These are phyloP conservation scores for Agrenia bidenticulata DNA, from an alignment of 2,888 invertebrate genomes.

Conservation along the genomic window DNA sequence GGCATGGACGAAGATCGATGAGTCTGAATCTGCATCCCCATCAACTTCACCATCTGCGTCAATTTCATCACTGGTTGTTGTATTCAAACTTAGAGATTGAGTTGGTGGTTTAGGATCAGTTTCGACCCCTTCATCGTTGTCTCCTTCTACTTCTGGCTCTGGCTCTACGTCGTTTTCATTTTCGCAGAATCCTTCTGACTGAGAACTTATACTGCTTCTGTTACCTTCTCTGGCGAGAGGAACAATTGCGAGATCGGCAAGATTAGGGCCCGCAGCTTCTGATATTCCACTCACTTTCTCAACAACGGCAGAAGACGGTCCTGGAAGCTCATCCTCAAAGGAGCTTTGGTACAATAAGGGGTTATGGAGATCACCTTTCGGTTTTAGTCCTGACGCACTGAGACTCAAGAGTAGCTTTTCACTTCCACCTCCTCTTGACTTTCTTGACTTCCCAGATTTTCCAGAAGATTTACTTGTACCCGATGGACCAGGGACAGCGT, in stretches of 20 bases:
- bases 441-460: constrained; percentile 38
- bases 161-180: constrained; percentile 62
- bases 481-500: constrained; percentile 22
- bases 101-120: constrained; percentile 54
- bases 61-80: constrained; percentile 47
- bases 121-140: constrained; percentile 54
- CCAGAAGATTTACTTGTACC: constrained; percentile 27
- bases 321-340: constrained; percentile 47
- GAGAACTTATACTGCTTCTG: constrained; percentile 78
- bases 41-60: constrained; percentile 47
- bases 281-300: constrained; percentile 62
- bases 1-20: constrained; percentile 35
- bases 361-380: constrained; percentile 32
- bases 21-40: constrained; percentile 50
- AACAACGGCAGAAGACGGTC: constrained; percentile 57
- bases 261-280: constrained; percentile 1
- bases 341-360: constrained; percentile 44
- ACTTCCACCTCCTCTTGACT: constrained; percentile 29
- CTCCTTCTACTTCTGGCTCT: constrained; percentile 40
- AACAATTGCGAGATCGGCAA: constrained; percentile 6
- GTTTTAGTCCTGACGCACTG: constrained; percentile 50
- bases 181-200: constrained; percentile 93
- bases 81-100: constrained; percentile 38
- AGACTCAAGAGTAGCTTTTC: constrained; percentile 32
- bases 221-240: constrained; percentile 66